Evolutionary conservation across 2,888 invertebrate genomes (phyloP).

Genomic region (Folsomia manolachei): DNA sequence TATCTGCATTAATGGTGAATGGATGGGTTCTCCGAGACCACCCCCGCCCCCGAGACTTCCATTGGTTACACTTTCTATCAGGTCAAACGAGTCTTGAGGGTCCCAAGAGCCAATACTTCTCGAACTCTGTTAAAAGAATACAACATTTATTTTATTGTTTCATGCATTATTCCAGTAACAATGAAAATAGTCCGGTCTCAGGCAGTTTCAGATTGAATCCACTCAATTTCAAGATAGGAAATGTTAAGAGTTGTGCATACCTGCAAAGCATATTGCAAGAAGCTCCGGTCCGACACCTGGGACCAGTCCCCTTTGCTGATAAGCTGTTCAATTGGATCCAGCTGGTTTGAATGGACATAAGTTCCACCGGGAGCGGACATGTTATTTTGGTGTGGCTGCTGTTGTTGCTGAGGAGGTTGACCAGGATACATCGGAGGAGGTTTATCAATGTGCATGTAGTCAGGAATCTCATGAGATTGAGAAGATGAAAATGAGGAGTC

Average conservation of each 20-base stretch:
- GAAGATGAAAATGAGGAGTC: conserved; percentile 42
- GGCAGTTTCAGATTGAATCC: neutral
- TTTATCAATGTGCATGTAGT: conserved; percentile 50
- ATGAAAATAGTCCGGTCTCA: neutral
- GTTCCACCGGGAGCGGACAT: conserved; percentile 36
- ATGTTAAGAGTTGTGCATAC: conserved; percentile 24
- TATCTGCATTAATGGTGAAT: conserved; percentile 48
- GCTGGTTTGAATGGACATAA: conserved; percentile 43
- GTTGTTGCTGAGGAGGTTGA: conserved; percentile 38
- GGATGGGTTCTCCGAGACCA: conserved; percentile 39
- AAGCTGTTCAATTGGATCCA: conserved; percentile 50
- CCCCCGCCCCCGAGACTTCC: conserved; percentile 45
- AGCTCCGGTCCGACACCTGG: conserved; percentile 46
- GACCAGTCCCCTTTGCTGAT: conserved; percentile 50
- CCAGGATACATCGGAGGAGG: conserved; percentile 49
- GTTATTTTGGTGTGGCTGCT: conserved; percentile 36
- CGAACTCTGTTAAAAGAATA: conserved; percentile 22
- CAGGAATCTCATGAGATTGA: conserved; percentile 48
- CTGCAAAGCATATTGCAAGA: conserved; percentile 50
- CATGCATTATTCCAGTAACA: neutral
- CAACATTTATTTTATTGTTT: neutral
- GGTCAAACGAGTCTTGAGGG: conserved; percentile 50
- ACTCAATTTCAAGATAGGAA: neutral
- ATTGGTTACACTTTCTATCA: conserved; percentile 50
- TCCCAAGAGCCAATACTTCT: conserved; percentile 50